Evolutionary conservation across 2,797 vertebrate genomes (phyloP).

Genomic region (Sebastes baramenuke): DNA sequence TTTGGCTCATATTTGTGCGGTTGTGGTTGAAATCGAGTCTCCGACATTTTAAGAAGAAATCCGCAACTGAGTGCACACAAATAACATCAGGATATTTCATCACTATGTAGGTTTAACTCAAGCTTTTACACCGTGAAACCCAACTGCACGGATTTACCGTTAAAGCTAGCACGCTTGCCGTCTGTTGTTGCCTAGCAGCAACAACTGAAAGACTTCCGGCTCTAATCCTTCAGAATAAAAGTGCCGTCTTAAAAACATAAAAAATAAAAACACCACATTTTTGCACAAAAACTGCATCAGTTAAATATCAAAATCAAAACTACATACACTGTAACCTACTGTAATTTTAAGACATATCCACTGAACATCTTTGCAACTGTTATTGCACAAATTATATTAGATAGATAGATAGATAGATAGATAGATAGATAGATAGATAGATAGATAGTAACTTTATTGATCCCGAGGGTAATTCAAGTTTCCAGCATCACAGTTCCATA

Average conservation of each 20-base stretch:
- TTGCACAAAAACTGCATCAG: background rate
- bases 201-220: slow-evolving; percentile 26
- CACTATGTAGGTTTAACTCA: background rate
- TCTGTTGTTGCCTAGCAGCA: background rate
- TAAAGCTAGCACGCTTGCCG: background rate
- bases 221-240: slow-evolving; percentile 41
- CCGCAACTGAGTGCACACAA: background rate
- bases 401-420: too few relatives aligned
- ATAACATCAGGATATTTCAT: background rate
- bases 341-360: background rate
- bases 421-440: too few relatives aligned
- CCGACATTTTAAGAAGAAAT: background rate
- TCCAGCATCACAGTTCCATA: too few relatives aligned
- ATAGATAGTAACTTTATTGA: too few relatives aligned
- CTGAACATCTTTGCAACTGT: background rate
- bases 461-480: too few relatives aligned
- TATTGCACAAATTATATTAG: background rate
- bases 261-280: background rate
- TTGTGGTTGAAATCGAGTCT: background rate
- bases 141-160: background rate
- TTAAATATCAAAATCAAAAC: background rate
- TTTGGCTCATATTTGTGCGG: background rate
- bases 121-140: background rate
- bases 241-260: fast-evolving
- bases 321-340: too few relatives aligned